Evolutionary conservation across 2,113 vertebrate genomes (phyloP).

Genomic region (Oophaga pumilio): DNA sequence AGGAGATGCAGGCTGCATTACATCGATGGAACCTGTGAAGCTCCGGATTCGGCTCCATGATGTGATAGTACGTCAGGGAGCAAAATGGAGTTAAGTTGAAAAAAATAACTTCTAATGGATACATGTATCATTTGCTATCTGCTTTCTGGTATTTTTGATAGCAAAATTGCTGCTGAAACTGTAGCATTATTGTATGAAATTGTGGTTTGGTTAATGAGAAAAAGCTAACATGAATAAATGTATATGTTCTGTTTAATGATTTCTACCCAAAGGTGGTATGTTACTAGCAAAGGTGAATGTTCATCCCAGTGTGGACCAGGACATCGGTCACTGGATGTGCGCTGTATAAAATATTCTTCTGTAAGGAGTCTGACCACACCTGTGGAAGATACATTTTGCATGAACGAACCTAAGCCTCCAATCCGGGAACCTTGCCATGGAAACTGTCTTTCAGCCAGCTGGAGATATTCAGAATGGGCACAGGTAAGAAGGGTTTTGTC

Average conservation of each 20-base stretch:
- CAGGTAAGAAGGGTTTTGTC: slow-evolving; percentile 74
- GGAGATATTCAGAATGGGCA: slow-evolving; percentile 94
- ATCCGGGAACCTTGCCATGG: slow-evolving; percentile 85
- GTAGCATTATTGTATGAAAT: no score
- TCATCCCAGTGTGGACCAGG: slow-evolving; percentile 88
- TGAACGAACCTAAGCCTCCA: slow-evolving; percentile 80
- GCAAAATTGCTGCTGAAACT: no score
- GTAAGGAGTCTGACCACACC: slow-evolving; percentile 75
- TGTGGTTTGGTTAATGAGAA: not conserved
- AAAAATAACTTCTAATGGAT: no score
- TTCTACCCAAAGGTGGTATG: slow-evolving; percentile 83
- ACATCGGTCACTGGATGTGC: slow-evolving; percentile 81
- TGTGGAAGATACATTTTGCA: slow-evolving; percentile 77
- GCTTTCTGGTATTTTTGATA: no score
- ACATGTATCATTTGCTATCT: no score
- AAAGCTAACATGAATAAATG: not conserved
- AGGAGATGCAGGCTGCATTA: no score
- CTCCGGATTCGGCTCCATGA: no score
- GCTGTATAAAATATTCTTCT: slow-evolving; percentile 85
- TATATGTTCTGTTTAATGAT: slow-evolving; percentile 57
- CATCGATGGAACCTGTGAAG: no score
- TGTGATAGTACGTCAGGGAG: no score
- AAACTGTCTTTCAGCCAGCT: slow-evolving; percentile 84
- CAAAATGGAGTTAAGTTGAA: no score
- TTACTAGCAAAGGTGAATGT: slow-evolving; percentile 87